phyloP scores from a whole-genome alignment of 1,140 invertebrate genomes.

The Idris sp. region DNA sequence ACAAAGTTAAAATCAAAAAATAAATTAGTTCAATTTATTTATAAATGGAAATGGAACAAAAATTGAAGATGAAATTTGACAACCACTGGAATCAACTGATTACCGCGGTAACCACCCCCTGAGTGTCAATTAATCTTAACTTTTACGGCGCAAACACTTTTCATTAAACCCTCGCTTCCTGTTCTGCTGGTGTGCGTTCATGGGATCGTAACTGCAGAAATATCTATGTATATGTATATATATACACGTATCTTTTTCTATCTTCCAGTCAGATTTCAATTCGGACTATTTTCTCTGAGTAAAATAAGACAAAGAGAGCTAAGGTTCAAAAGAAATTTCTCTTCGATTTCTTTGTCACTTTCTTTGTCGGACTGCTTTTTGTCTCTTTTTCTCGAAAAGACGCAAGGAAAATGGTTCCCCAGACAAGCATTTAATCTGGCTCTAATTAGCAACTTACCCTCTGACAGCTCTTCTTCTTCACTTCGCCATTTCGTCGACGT shows the following conservation, averaged over 20 bases:
- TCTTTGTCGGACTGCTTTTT: constrained; percentile 10
- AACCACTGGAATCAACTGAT: constrained; percentile 76
- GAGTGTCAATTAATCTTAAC: constrained; percentile 78
- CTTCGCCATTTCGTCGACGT: constrained; percentile 43
- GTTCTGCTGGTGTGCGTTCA: constrained; percentile 15
- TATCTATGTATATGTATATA: not conserved
- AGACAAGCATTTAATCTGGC: constrained; percentile 78
- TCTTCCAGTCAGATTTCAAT: constrained; percentile 9
- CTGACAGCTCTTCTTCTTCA: constrained; percentile 54
- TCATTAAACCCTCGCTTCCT: constrained; percentile 74
- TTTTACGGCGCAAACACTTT: constrained; percentile 78
- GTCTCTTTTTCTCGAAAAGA: constrained; percentile 61
- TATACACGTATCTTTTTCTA: constrained; percentile 8
- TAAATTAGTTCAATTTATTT: no score
- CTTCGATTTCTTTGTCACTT: constrained; percentile 21
- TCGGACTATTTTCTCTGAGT: constrained; percentile 2
- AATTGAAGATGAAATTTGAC: constrained; percentile 66
- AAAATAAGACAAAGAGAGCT: constrained; percentile 17
- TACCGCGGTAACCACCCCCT: constrained; percentile 77
- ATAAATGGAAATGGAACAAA: no score
- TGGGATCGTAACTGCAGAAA: constrained; percentile 1
- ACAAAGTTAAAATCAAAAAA: no score
- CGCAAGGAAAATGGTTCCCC: constrained; percentile 76
- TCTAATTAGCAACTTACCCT: constrained; percentile 77
- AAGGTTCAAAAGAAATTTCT: constrained; percentile 1